Conservation (phyloP, 1,140 invertebrate genomes). For the Linepithema humile region DNA sequence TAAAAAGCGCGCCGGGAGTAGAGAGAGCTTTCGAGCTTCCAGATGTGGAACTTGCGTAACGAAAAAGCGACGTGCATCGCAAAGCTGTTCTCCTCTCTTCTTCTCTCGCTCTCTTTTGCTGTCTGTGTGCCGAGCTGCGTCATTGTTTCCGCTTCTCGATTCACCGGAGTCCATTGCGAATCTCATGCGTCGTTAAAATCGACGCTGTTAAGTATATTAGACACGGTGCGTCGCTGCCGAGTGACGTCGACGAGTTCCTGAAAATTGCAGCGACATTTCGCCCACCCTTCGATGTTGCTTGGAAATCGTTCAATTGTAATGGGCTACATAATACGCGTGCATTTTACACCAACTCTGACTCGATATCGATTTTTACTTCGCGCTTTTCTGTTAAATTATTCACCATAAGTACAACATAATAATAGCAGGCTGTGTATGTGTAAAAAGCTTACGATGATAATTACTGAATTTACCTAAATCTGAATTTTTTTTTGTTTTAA, state of each 20-base stretch:
- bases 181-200: constrained; percentile 64
- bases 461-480: neutral
- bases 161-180: constrained; percentile 43
- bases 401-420: neutral
- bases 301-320: neutral
- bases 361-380: neutral
- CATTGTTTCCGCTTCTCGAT: constrained; percentile 67
- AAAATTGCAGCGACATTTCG: neutral
- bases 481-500: neutral
- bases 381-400: neutral
- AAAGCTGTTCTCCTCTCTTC: constrained; percentile 49
- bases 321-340: neutral
- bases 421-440: neutral
- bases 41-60: constrained; percentile 70
- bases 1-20: constrained; percentile 82
- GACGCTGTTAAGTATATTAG: constrained; percentile 59
- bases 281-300: neutral
- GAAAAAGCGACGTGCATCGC: constrained; percentile 67
- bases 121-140: constrained; percentile 42
- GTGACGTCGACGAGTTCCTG: neutral
- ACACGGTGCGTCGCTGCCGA: neutral
- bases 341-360: neutral
- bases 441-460: neutral
- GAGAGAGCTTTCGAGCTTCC: constrained; percentile 82
- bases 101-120: constrained; percentile 19